Evolutionary conservation across 2,797 vertebrate species (phyloP).

Genomic region (Micrastur ruficollis): DNA sequence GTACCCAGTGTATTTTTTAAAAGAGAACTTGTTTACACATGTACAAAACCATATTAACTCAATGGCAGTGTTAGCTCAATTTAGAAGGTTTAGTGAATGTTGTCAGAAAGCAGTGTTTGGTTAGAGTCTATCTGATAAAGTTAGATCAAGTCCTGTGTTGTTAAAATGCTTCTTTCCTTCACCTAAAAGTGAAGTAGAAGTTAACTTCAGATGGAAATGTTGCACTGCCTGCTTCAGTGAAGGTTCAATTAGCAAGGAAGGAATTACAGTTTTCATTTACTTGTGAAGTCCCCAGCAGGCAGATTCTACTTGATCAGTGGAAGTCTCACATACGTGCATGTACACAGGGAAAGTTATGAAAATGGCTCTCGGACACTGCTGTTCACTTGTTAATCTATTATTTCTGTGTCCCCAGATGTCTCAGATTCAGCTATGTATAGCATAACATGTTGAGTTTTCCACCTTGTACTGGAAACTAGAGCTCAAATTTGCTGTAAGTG

Average conservation of each 20-base stretch:
- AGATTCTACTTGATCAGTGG: neutral
- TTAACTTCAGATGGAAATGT: neutral
- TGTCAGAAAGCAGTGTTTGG: neutral
- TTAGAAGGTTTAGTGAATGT: neutral
- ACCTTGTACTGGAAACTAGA: neutral
- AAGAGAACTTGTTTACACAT: neutral
- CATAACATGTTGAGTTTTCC: neutral
- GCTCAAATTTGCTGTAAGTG: neutral
- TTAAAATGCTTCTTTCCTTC: neutral
- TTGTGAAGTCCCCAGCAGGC: neutral
- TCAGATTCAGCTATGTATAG: neutral
- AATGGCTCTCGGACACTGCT: neutral
- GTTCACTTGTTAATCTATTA: neutral
- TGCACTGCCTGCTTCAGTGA: neutral
- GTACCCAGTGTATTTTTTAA: neutral
- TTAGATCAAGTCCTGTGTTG: neutral
- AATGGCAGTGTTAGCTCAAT: neutral
- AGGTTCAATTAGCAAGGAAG: neutral
- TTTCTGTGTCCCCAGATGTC: neutral
- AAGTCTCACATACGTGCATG: rapidly evolving
- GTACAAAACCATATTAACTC: neutral
- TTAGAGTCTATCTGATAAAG: neutral
- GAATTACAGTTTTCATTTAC: neutral
- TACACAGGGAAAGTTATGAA: rapidly evolving
- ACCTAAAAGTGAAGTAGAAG: neutral